Conservation (phyloP, 2,888 invertebrate genomes). For the Phortica okadai region DNA sequence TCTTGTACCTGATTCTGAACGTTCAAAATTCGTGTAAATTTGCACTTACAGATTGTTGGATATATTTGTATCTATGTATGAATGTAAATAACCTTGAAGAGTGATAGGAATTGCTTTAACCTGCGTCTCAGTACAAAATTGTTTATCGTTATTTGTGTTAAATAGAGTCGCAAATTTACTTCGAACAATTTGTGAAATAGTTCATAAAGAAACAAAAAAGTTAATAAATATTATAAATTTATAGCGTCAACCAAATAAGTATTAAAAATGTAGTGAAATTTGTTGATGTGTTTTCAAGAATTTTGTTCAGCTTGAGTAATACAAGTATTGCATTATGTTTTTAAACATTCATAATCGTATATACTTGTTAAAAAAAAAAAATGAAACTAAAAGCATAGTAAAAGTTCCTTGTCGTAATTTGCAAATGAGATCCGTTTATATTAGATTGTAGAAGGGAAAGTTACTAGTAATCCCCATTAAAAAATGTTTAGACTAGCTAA, state of each 20-base stretch:
- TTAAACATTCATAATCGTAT: background rate
- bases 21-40: conserved; percentile 46
- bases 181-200: background rate
- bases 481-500: conserved; percentile 20
- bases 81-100: conserved; percentile 31
- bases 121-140: conserved; percentile 65
- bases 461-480: conserved; percentile 8
- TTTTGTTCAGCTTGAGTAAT: background rate
- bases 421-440: conserved; percentile 4
- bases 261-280: background rate
- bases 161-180: background rate
- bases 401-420: conserved; percentile 43
- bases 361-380: background rate
- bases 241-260: background rate
- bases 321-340: background rate
- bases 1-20: conserved; percentile 65
- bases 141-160: background rate
- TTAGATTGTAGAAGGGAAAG: conserved; percentile 2
- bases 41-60: conserved; percentile 2
- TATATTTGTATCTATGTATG: conserved; percentile 41
- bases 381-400: background rate
- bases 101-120: conserved; percentile 56
- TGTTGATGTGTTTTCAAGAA: background rate
- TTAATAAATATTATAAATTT: background rate
- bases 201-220: background rate